Evolutionary conservation across 2,113 vertebrate genomes (phyloP).

Genomic region (Nanorana parkeri): DNA sequence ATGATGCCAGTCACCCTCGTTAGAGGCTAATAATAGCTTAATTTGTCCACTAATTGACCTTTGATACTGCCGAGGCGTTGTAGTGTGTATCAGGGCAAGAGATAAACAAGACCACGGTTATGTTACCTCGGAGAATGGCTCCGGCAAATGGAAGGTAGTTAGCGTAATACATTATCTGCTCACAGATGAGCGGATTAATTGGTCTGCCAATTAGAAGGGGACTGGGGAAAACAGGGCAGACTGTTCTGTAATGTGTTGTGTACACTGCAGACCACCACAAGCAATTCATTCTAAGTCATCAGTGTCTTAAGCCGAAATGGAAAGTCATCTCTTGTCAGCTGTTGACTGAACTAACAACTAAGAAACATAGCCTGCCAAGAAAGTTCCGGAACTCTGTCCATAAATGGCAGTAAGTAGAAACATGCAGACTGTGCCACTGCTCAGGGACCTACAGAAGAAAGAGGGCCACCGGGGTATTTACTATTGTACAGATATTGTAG

Average conservation of each 20-base stretch:
- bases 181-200: slow-evolving; percentile 85
- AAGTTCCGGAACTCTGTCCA: no score
- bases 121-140: slow-evolving; percentile 75
- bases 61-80: slow-evolving; percentile 72
- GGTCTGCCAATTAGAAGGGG: slow-evolving; percentile 77
- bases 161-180: slow-evolving; percentile 77
- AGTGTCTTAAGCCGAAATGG: slow-evolving; percentile 10
- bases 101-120: slow-evolving; percentile 75
- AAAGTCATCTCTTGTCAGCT: background rate
- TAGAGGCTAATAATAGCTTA: slow-evolving; percentile 87
- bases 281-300: slow-evolving; percentile 60
- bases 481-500: no score
- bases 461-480: no score
- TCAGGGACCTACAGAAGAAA: no score
- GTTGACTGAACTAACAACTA: background rate
- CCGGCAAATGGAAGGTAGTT: slow-evolving; percentile 76
- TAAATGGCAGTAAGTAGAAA: no score
- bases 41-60: slow-evolving; percentile 88
- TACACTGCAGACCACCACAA: slow-evolving; percentile 63
- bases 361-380: no score
- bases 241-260: slow-evolving; percentile 59
- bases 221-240: slow-evolving; percentile 72
- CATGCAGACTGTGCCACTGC: no score
- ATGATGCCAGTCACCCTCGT: slow-evolving; percentile 84
- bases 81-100: slow-evolving; percentile 72